Base-by-base conservation (phyloP, 2,797 vertebrate genomes). In the Monodelphis domestica region DNA sequence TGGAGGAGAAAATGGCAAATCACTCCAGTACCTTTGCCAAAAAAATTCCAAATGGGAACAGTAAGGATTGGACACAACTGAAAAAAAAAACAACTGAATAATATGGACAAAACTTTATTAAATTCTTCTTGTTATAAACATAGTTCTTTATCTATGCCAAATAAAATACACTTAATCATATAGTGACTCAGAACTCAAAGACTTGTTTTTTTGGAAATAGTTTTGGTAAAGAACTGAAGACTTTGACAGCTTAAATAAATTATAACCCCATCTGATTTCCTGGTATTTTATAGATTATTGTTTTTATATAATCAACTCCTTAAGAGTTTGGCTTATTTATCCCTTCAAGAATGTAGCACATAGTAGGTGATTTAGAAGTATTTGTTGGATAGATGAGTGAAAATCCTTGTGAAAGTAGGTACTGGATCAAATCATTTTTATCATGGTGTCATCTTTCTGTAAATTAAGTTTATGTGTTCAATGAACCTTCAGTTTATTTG, bases 221-320 rank as follows among this genome's bases (percentile, higher is more conserved):
- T 78, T 93, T 94, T 92, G 30, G 0, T 56, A 5, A 87, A 38
- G 91, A 53, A 91, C 88, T 91, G 90, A 91, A 91, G 21, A 3
- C 6, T 87, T 90, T 93, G 11, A 56, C 70, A 91, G 15, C 5
- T 21, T 57, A 92, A 95, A 94, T 92, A 84, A 50, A 91, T 78
- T 50, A 12, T 88, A 38, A 78, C 6, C 17, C 10, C 21, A 78
- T 45, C 70, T 24, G 45, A 84, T 45, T 50, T 3, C 12, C 21
- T 78, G n/a, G 17, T 50, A 26, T 26, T 45, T 84, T 50, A 17
- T 21, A 84, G 10, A 50, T 84, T 84, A 50, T 45, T 78, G 78
- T 84, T n/a, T n/a, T n/a, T 50, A 50, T 2, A 24, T 24, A 17
- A 12, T 6, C 33, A 63, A 38, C 2, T 78, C 17, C 38, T 26